Percentiles rank a stretch among this genome's conserved stretches.
These are phyloP conservation scores for Pteria penguin DNA, from an alignment of 2,888 invertebrate species.

Conservation along the genomic window DNA sequence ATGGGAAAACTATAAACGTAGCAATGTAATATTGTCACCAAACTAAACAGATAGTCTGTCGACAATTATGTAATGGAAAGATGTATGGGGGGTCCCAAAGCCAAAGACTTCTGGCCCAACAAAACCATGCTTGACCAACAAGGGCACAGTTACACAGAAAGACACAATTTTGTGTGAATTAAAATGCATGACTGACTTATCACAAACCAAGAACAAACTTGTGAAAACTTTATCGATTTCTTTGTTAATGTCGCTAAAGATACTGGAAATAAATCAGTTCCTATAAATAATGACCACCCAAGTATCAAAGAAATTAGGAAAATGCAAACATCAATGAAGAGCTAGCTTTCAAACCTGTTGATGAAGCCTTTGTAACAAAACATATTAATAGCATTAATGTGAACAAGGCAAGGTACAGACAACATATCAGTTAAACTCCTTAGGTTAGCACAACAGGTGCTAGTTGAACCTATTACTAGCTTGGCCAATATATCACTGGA, in stretches of 20 bases:
- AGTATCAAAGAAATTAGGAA: neutral
- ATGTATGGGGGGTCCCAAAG: too few species aligned
- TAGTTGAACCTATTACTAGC: neutral
- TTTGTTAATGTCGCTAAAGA: neutral
- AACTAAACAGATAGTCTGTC: too few species aligned
- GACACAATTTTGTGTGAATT: too few species aligned
- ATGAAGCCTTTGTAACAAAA: neutral
- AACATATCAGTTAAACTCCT: neutral
- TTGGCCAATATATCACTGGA: neutral
- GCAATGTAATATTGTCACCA: too few species aligned
- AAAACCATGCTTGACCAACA: too few species aligned
- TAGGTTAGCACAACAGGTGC: neutral
- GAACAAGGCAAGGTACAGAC: neutral
- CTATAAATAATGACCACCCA: neutral
- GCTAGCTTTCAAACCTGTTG: neutral
- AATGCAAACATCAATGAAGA: neutral
- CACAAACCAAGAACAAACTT: too few species aligned
- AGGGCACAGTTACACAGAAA: too few species aligned
- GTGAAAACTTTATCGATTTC: too few species aligned
- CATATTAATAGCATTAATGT: neutral
- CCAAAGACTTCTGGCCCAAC: too few species aligned
- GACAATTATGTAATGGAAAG: too few species aligned
- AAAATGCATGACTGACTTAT: too few species aligned
- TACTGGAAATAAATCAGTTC: neutral
- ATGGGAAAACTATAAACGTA: too few species aligned